Evolutionary conservation across 2,113 vertebrate species (phyloP), one percentile per base, ranked within the genome.

Genomic region (Chloropsis cyanopogon): DNA sequence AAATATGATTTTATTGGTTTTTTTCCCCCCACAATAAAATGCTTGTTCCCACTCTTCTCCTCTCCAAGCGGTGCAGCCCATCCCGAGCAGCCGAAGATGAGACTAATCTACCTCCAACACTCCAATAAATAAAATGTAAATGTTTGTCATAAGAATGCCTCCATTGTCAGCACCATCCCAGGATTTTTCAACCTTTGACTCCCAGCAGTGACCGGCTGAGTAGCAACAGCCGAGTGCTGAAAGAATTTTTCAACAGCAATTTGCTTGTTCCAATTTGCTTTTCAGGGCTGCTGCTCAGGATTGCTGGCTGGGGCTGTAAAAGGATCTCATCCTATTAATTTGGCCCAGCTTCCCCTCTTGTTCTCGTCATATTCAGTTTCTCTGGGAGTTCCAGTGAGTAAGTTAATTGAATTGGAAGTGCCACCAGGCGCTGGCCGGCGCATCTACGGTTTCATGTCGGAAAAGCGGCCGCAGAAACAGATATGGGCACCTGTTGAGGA

Each of bases 241-340:
- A 98, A 98, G 98, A 97, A 98, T 98, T 98, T 98, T 98, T 98
- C 97, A 98, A 97, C 97, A 97, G 97, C 96, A 97, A 98, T 98
- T 98, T 97, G 97, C 97, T 97, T 97, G 97, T 97, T 98, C 97
- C 97, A 98, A 98, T 98, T 98, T 98, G 97, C 98, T 98, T 98
- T 98, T 97, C 98, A 97, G 96, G 97, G 97, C 73, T 93, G 95
- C 96, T 91, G 97, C 95, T 97, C 97, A 94, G 94, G 96, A 96
- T 96, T 97, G 96, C 92, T 92, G 92, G 78, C 77, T 41, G 63
- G 92, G 87, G 82, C 95, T 96, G 97, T 96, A 97, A 97, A 97
- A 97, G 97, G 97, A 97, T 97, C 97, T 97, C 72, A 86, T 97
- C 96, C 96, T 96, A 97, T 97, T 97, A 98, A 97, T 97, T 96